Evolutionary conservation across 2,888 invertebrate species (phyloP), one percentile per base, ranked within the genome.

Genomic region (Trissoscelio sp.): DNA sequence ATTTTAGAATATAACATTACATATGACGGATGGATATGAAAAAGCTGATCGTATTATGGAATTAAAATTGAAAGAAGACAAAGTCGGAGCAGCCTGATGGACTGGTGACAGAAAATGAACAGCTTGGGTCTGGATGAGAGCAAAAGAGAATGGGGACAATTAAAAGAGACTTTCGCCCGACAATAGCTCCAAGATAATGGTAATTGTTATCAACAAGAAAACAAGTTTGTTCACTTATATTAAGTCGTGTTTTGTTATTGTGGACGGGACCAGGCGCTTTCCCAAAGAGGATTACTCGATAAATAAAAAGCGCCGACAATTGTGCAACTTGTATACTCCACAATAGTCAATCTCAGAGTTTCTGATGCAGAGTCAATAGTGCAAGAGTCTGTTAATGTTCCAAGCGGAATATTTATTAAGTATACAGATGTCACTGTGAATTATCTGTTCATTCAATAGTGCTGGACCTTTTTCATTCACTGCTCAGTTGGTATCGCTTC

Each of bases 141-240:
- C 31, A 20, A 79, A 78, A 72, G 66, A 72, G 66, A 72, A 72
- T 37, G 39, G 42, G 72, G 66, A 66, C 72, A 79, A 79, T 79
- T 79, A 79, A 72, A 58, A 12, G 66, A 46, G 78, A 78, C 64
- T 70, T 58, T 64, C 51, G 48, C 12, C 16, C 58, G 46, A 79
- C 72, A 72, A 79, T 79, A 20, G 51, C 57, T 0, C 42, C 42
- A 31, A 53, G 57, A 79, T 79, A 79, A 79, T 72, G 57, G 79
- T 72, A 79, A 79, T 79, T 79, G 72, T 79, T 79, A 72, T 79
- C 79, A 72, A 79, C 72, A 79, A 79, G 79, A 79, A 79, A 79
- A 66, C 66, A 64, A 66, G 64, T 66, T 57, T 39, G 51, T 42
- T 70, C 70, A 34, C 39, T 66, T 79, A 60, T n/a, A n/a, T 79